Base-by-base conservation (phyloP, 2,888 invertebrate species). In the Physocephala rufipes region DNA sequence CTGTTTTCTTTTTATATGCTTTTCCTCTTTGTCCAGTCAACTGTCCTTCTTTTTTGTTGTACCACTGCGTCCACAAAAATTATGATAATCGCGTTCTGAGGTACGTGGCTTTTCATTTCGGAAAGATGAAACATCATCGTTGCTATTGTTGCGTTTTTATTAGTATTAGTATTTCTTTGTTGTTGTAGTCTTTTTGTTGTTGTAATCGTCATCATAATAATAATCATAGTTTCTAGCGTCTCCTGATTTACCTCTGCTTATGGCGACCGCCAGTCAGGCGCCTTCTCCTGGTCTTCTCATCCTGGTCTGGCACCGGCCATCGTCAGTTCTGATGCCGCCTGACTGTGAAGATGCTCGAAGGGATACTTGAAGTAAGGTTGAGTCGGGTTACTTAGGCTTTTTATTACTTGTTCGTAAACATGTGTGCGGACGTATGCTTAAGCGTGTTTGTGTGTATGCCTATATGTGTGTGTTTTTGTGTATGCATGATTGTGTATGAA, bases 31-130 rank as follows among this genome's bases (percentile, higher is more conserved):
- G 76, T 79, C 72, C 70, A 65, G 72, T 67, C 67, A 43, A 21
- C 67, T 55, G 24, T 58, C 58, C 16, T 43, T 43, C 67, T 67
- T 67, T 67, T 67, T n/a, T n/a, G n/a, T n/a, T 67, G 21, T 64
- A 49, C 53, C 67, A 58, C 43, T 45, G 67, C 58, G 28, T 58
- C 43, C 55, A 77, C 75, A 75, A 77, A 76, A 76, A 77, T 77
- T 77, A 83, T 83, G 83, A 83, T 84, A 79, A 83, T 84, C 82
- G 83, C 82, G 83, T 84, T 80, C 82, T 83, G 82, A 78, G 82
- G 81, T 80, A 80, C 80, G 80, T 80, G 82, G 81, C 82, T 80
- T 80, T 81, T 80, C 80, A 80, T 81, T 81, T 80, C 82, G 80
- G 81, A 80, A 80, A 80, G 80, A 80, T 80, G 82, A 80, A 80